phyloP scores from a whole-genome alignment of 2,113 vertebrate species.

The Sprattus sprattus region DNA sequence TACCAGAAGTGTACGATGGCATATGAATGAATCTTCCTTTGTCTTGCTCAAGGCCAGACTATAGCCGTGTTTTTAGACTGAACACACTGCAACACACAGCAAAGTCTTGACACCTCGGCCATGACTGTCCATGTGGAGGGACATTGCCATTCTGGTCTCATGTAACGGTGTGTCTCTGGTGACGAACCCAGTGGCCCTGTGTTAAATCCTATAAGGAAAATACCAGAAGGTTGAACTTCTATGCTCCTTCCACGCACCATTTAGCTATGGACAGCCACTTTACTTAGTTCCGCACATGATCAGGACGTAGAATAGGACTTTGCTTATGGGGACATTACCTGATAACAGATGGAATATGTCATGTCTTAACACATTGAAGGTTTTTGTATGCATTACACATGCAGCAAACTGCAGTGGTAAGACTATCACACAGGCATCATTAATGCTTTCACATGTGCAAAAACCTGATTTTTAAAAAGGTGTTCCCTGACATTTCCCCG shows the following conservation, averaged over 20 bases:
- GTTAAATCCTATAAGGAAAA: background rate
- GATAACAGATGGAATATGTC: background rate
- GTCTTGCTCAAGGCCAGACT: background rate
- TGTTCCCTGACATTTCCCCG: background rate
- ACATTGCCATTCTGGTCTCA: background rate
- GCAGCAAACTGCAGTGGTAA: background rate
- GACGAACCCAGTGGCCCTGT: background rate
- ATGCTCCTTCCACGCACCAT: background rate
- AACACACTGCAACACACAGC: no score
- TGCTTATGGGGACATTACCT: background rate
- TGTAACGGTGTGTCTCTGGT: background rate
- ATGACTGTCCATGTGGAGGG: background rate
- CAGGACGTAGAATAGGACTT: background rate
- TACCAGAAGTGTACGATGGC: background rate
- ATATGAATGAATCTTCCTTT: background rate
- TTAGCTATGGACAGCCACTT: background rate
- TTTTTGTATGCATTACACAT: background rate
- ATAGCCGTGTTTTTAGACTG: no score
- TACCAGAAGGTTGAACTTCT: background rate
- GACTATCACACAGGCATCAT: background rate
- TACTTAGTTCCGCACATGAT: background rate
- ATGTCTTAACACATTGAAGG: background rate
- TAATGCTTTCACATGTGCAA: no score
- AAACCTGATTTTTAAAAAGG: background rate
- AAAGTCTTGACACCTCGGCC: background rate